Conservation (phyloP, 2,113 vertebrate species). For the Oryzias melastigma region DNA sequence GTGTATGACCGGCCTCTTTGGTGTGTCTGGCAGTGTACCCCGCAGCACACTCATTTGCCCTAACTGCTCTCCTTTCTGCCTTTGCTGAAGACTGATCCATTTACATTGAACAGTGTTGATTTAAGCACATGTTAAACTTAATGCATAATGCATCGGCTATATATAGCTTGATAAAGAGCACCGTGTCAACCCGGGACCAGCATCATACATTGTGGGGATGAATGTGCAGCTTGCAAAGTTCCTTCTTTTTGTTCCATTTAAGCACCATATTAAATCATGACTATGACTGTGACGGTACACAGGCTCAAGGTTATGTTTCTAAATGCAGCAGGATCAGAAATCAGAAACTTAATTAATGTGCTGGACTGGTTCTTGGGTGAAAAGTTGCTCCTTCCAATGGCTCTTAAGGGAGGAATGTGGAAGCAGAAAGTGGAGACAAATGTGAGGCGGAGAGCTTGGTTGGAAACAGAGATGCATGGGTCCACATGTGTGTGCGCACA, state of each 20-base stretch:
- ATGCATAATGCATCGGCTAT: slow-evolving; percentile 74
- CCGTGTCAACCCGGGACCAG: slow-evolving; percentile 61
- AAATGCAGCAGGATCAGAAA: slow-evolving; percentile 76
- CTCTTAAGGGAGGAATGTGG: slow-evolving; percentile 63
- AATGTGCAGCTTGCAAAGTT: slow-evolving; percentile 71
- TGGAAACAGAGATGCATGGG: slow-evolving; percentile 43
- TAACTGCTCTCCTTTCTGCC: slow-evolving; percentile 56
- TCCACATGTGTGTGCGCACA: slow-evolving; percentile 13
- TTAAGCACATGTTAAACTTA: slow-evolving; percentile 72
- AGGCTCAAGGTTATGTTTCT: slow-evolving; percentile 74
- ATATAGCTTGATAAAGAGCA: slow-evolving; percentile 79
- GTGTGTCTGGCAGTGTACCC: slow-evolving; percentile 24
- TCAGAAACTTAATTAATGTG: slow-evolving; percentile 76
- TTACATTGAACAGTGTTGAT: slow-evolving; percentile 72
- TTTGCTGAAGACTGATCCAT: slow-evolving; percentile 67
- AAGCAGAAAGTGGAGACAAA: slow-evolving; percentile 39
- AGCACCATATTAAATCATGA: slow-evolving; percentile 74
- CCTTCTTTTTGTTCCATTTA: slow-evolving; percentile 75
- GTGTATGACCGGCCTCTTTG: slow-evolving; percentile 57
- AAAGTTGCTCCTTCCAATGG: slow-evolving; percentile 63
- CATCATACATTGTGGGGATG: slow-evolving; percentile 72
- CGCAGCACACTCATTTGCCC: slow-evolving; percentile 55
- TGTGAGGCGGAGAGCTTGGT: slow-evolving; percentile 44
- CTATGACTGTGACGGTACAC: slow-evolving; percentile 56
- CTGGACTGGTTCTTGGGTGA: slow-evolving; percentile 64